phyloP scores from a whole-genome alignment of 2,888 invertebrate species.

The Andricus curvator region DNA sequence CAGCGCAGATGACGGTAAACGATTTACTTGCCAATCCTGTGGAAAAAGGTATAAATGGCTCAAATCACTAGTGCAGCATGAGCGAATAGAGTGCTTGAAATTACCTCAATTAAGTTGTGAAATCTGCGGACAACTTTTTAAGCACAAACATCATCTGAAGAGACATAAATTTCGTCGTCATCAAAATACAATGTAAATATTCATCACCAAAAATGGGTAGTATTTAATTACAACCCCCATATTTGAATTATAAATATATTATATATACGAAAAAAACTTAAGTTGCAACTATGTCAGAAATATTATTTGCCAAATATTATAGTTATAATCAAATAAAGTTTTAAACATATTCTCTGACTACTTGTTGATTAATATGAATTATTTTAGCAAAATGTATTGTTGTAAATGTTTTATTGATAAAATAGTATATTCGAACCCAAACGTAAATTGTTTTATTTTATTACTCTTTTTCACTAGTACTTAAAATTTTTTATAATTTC shows the following conservation, averaged over 20 bases:
- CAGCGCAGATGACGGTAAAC: conserved; percentile 48
- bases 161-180: conserved; percentile 55
- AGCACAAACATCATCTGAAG: conserved; percentile 79
- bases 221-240: neutral
- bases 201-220: neutral
- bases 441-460: too few species aligned
- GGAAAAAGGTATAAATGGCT: conserved; percentile 72
- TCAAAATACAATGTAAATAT: neutral
- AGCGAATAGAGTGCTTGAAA: conserved; percentile 71
- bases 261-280: too few species aligned
- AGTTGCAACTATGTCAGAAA: too few species aligned
- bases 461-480: too few species aligned
- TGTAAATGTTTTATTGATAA: too few species aligned
- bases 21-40: conserved; percentile 68
- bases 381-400: too few species aligned
- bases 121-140: conserved; percentile 75
- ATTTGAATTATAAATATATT: neutral
- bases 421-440: too few species aligned
- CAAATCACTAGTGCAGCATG: conserved; percentile 70
- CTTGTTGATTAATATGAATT: too few species aligned
- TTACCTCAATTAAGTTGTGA: conserved; percentile 72
- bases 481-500: too few species aligned
- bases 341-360: too few species aligned
- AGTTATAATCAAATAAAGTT: too few species aligned
- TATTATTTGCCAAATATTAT: too few species aligned